Conservation (phyloP, 92 coral and sea anemone species). For the Siderastrea radians region DNA sequence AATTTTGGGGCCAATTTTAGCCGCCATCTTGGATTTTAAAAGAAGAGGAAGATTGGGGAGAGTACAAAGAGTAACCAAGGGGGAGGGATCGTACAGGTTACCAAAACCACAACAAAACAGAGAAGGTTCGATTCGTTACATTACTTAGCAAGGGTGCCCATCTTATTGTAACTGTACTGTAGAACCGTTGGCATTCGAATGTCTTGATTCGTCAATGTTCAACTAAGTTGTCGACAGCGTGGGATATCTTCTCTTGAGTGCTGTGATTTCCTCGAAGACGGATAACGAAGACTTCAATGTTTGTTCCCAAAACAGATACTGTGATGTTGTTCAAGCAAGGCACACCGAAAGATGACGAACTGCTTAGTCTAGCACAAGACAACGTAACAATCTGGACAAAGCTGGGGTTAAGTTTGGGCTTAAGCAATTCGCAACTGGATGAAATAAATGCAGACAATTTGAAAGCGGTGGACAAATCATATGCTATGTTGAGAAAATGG, state of each 20-base stretch:
- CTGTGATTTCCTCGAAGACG: not conserved
- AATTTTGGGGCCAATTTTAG: no score
- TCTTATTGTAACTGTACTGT: no score
- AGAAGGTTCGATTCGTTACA: no score
- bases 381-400: constrained; percentile 56
- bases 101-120: no score
- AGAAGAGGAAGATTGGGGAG: no score
- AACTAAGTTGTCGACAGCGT: not conserved
- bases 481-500: constrained; percentile 75
- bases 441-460: constrained; percentile 60
- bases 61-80: no score
- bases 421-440: constrained; percentile 46
- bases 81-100: no score
- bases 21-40: no score
- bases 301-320: not conserved
- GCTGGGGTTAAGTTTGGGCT: constrained; percentile 64
- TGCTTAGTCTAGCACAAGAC: constrained; percentile 51
- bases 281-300: not conserved
- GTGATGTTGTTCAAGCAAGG: constrained; percentile 49
- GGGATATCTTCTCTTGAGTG: no score
- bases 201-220: not conserved
- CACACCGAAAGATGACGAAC: constrained; percentile 39
- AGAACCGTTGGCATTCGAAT: no score
- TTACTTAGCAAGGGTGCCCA: no score
- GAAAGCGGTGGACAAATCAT: constrained; percentile 56